These are phyloP conservation scores for Dicrurus megarhynchus DNA, from an alignment of 2,113 vertebrate species.

Conservation along the genomic window DNA sequence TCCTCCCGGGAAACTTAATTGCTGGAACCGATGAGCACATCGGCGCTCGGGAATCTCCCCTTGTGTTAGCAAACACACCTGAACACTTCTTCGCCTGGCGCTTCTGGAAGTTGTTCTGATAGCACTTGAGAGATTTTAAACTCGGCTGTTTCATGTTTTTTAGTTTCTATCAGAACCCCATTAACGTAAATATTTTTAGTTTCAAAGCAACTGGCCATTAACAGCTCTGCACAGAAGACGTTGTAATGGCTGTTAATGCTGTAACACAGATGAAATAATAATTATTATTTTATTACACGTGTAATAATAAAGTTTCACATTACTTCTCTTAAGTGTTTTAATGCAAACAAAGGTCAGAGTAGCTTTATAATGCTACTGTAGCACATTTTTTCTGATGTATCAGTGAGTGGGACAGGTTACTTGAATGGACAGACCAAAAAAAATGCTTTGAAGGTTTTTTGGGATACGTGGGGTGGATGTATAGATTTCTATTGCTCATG, in stretches of 20 bases:
- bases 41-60: not conserved
- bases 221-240: not conserved
- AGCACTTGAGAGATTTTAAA: not conserved
- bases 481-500: not conserved
- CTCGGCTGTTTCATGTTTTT: not conserved
- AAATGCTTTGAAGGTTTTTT: not conserved
- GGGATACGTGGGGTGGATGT: fast-evolving
- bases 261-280: not conserved
- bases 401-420: not conserved
- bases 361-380: not conserved
- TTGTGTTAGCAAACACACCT: not conserved
- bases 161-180: not conserved
- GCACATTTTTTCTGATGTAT: not conserved
- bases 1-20: not conserved
- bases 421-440: not conserved
- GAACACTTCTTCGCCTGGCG: not conserved
- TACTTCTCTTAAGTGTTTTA: not conserved
- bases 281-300: not conserved
- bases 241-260: not conserved
- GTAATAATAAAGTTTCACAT: not conserved
- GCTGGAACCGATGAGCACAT: not conserved
- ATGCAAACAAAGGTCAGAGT: not conserved
- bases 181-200: not conserved
- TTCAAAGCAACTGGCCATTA: not conserved
- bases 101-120: not conserved